Base-by-base conservation (phyloP, 2,797 vertebrate genomes). In the Micropoecilia bifurca region DNA sequence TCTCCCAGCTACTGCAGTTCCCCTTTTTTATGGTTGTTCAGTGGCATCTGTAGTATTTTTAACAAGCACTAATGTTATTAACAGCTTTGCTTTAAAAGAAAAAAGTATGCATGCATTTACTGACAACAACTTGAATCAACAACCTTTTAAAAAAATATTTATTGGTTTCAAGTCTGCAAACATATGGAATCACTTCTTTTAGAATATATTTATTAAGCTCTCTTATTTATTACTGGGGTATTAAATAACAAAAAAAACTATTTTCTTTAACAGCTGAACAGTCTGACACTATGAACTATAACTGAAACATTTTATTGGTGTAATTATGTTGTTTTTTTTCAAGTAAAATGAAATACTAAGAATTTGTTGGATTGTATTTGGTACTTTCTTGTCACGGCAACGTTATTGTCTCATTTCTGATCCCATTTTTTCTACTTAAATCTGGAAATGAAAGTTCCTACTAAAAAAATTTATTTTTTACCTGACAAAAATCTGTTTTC, bases 21-120 rank as follows among this genome's bases (percentile, higher is more conserved):
- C 50, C 50, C 20, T 25, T 79, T 80, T 80, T 71, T 80, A 76
- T 89, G 71, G 74, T 83, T 86, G 85, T 85, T 86, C 85, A 78
- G 73, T 36, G 77, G 82, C 72, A 22, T 71, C 71, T 80, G 5
- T 75, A 69, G 74, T 79, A 80, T 75, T 83, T 83, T 75, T 86
- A 81, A 77, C 85, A 30, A 80, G 80, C 48, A 80, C 84, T 91
- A 85, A 85, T 68, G 33, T 78, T 28, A 91, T 92, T 94, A 94
- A 91, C 93, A 87, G 61, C 83, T 90, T 88, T 85, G 85, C 84
- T 81, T 77, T 88, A 72, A 89, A 84, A 33, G 46, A 41, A 73
- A 89, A 33, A 48, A 41, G 25, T 75, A n/a, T 92, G 93, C 93
- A 91, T 92, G 90, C 28, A 33, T 73, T 81, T 53, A 61, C 71